Evolutionary conservation across 2,797 vertebrate genomes (phyloP), one percentile per base, ranked within the genome.

Genomic region (Schizopygopsis malacanthus): DNA sequence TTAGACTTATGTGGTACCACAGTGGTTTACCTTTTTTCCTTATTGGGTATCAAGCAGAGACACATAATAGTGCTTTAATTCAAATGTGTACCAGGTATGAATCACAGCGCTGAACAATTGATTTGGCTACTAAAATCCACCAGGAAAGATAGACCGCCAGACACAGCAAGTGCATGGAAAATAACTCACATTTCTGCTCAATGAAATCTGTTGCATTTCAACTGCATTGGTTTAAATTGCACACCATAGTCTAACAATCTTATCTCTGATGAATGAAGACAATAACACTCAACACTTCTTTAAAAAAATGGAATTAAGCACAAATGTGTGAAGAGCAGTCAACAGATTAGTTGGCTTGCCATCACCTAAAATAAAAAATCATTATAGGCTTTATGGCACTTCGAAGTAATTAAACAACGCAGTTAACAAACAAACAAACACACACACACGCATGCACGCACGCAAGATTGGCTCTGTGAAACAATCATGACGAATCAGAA

Each of bases 21-120:
- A 59, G 54, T 56, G 59, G 43, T 88, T 88, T 88, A 88, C 56
- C 75, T 80, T 79, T 81, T 80, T 41, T 39, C 28, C 16, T 52
- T 83, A 80, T 83, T 82, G 83, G 69, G 73, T 76, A 79, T 80
- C 59, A 59, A 82, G 76, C 83, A 79, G 80, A 56, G 79, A 52
- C 33, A 5, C 43, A 79, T 41, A 79, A 86, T 61, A 75, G 69
- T 63, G 82, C 69, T 83, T 85, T 82, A 65, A 85, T 79, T 85
- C 87, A 82, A 73, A 85, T 70, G 41, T 85, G 69, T 82, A 86
- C 54, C 69, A 75, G 84, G 61, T 70, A 88, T 85, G 67, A 85
- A 85, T 88, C 81, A 88, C 54, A 71, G 79, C 11, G 13, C 79
- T 79, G 73, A 88, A 76, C 76, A 83, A 88, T 86, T 86, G 87